Percentiles rank a stretch among this genome's conserved stretches.
Evolutionary conservation across 1,140 invertebrate genomes (phyloP).

Genomic region (Rhyacophila brunnea): DNA sequence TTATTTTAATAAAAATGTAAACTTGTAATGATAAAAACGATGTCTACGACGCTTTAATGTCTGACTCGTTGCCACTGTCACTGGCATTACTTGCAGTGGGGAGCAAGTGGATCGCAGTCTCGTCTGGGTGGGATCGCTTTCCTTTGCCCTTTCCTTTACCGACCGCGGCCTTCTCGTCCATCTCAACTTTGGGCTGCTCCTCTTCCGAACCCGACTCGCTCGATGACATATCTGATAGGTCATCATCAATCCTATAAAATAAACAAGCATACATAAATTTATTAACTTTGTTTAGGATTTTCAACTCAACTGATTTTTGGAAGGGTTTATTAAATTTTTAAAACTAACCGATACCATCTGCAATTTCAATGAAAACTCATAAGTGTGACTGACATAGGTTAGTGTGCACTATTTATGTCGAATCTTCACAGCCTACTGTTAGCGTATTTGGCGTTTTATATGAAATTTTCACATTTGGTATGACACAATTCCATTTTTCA

Average conservation of each 20-base stretch:
- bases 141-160: conserved; percentile 19
- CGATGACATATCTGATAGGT: conserved; percentile 49
- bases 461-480: no score
- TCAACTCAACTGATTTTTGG: no score
- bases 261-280: no score
- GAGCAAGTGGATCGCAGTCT: neutral
- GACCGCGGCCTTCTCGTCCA: neutral
- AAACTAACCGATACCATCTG: no score
- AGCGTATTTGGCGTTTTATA: no score
- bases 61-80: conserved; percentile 52
- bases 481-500: no score
- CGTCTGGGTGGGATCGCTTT: conserved; percentile 1
- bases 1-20: neutral
- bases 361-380: no score
- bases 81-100: conserved; percentile 22
- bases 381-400: no score
- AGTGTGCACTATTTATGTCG: no score
- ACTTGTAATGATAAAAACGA: neutral
- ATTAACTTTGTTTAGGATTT: no score
- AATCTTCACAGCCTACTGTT: no score
- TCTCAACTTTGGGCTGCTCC: conserved; percentile 37
- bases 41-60: conserved; percentile 30
- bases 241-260: conserved; percentile 53
- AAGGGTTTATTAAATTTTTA: no score
- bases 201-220: conserved; percentile 49